These are phyloP conservation scores for Danio tinwini DNA, from an alignment of 2,797 vertebrate genomes.

Conservation along the genomic window DNA sequence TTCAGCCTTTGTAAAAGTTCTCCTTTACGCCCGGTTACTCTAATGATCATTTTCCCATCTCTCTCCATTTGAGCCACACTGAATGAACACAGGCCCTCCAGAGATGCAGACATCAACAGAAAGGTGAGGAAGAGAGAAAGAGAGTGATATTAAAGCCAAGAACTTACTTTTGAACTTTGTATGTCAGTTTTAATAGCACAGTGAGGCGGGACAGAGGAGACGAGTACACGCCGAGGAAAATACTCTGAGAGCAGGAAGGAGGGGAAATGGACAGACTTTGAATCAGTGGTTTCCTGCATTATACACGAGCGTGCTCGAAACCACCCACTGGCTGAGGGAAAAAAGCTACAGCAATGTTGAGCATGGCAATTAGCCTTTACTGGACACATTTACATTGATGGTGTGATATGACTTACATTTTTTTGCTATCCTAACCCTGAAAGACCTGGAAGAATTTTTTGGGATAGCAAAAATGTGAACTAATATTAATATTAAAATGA, in stretches of 20 bases:
- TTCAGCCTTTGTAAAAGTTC: background rate
- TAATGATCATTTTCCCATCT: background rate
- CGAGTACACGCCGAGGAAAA: conserved; percentile 56
- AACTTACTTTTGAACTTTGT: background rate
- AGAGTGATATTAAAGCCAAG: no score
- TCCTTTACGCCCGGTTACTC: conserved; percentile 5
- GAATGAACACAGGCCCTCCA: conserved; percentile 25
- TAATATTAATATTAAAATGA: no score
- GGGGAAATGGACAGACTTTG: conserved; percentile 68
- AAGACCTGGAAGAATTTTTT: background rate
- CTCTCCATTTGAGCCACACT: background rate
- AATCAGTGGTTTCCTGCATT: conserved; percentile 71
- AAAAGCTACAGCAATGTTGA: background rate
- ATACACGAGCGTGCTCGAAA: conserved; percentile 26
- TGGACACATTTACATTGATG: background rate
- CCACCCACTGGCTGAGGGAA: conserved; percentile 40
- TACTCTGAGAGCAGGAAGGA: conserved; percentile 70
- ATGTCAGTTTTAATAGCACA: background rate
- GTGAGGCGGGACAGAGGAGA: conserved; percentile 49
- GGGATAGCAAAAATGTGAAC: background rate
- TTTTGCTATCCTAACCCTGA: background rate
- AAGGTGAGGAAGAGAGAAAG: background rate
- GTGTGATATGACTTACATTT: background rate
- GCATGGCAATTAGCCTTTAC: background rate
- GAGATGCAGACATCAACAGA: conserved; percentile 19